Percentiles rank a stretch among this genome's conserved stretches.
These are phyloP conservation scores for Habrosyne pyritoides DNA, from an alignment of 2,888 invertebrate species.

Conservation along the genomic window DNA sequence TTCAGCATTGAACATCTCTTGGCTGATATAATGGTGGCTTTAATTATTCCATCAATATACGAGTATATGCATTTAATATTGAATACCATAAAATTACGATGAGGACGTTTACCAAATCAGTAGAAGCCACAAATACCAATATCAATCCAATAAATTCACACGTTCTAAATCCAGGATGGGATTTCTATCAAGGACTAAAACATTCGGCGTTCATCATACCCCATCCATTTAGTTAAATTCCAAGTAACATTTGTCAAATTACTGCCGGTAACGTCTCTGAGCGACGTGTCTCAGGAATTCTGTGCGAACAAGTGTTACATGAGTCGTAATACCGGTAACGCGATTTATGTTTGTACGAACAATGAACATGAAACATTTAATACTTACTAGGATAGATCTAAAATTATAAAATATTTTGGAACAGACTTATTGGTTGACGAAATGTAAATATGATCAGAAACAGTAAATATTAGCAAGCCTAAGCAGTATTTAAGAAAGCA, in stretches of 20 bases:
- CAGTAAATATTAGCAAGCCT: no score
- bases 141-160: slow-evolving; percentile 12
- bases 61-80: no score
- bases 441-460: slow-evolving; percentile 5
- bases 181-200: slow-evolving; percentile 30
- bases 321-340: slow-evolving; percentile 36
- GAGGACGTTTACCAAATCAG: background rate
- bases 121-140: background rate
- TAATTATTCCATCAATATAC: no score
- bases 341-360: slow-evolving; percentile 36
- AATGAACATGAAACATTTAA: slow-evolving; percentile 28
- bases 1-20: no score
- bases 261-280: slow-evolving; percentile 27
- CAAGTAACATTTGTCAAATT: slow-evolving; percentile 56
- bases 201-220: slow-evolving; percentile 30
- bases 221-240: slow-evolving; percentile 51
- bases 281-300: slow-evolving; percentile 29
- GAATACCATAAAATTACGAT: background rate
- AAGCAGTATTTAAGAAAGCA: no score
- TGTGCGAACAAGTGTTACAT: slow-evolving; percentile 31
- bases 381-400: slow-evolving; percentile 25
- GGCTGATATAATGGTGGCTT: no score
- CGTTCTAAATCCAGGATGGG: slow-evolving; percentile 21
- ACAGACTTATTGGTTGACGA: slow-evolving; percentile 2
- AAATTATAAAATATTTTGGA: slow-evolving; percentile 11